phyloP scores from a whole-genome alignment of 2,888 invertebrate genomes.

The Metopia argyrocephala region DNA sequence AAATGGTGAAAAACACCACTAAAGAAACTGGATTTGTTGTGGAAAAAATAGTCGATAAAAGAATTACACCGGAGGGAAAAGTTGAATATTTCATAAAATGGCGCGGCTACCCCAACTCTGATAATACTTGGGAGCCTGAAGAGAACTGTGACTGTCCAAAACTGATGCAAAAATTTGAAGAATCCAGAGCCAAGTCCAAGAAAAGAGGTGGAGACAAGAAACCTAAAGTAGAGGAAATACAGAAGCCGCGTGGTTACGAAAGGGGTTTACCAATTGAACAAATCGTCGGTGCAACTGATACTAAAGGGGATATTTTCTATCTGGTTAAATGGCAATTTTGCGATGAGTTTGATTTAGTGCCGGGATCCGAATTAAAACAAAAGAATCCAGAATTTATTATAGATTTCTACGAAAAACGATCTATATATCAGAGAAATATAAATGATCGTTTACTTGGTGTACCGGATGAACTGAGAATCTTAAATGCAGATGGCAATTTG shows the following conservation, averaged over 20 bases:
- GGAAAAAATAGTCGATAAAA: conserved; percentile 92
- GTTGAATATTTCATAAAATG: conserved; percentile 87
- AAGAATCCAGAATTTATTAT: conserved; percentile 83
- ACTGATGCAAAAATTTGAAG: conserved; percentile 90
- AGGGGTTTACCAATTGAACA: conserved; percentile 89
- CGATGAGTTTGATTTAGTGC: conserved; percentile 83
- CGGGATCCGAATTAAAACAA: conserved; percentile 82
- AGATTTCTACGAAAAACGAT: conserved; percentile 82
- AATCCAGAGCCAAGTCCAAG: conserved; percentile 81
- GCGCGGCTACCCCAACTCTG: conserved; percentile 89
- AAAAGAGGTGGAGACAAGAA: conserved; percentile 79
- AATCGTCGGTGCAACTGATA: conserved; percentile 93
- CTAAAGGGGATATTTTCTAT: conserved; percentile 92
- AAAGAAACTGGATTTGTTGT: conserved; percentile 85
- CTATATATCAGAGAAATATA: conserved; percentile 74
- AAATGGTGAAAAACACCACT: conserved; percentile 72
- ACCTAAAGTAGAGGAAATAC: conserved; percentile 81
- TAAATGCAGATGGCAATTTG: conserved; percentile 62
- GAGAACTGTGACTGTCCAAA: conserved; percentile 95
- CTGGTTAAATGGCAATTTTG: conserved; percentile 92
- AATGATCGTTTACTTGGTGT: conserved; percentile 73
- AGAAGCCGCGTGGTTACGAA: conserved; percentile 87
- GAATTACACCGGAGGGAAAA: conserved; percentile 84
- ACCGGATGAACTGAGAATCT: conserved; percentile 71
- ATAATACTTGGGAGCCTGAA: conserved; percentile 98